Evolutionary conservation across 2,888 invertebrate genomes (phyloP).

Genomic region (Scaptomyza flava): DNA sequence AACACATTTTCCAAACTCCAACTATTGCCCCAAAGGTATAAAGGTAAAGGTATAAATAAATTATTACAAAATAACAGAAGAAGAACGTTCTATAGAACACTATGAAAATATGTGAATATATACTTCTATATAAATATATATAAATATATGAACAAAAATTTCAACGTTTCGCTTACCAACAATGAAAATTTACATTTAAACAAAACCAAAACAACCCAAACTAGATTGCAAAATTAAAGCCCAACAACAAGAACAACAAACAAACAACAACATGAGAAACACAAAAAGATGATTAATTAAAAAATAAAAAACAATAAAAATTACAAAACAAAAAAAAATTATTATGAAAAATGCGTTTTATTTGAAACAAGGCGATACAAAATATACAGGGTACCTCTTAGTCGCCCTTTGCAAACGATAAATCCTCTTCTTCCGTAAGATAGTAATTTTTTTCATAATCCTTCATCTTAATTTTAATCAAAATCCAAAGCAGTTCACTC

Average conservation of each 20-base stretch:
- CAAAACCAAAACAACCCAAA: constrained; percentile 31
- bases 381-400: too few relatives aligned
- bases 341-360: neutral
- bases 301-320: constrained; percentile 77
- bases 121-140: constrained; percentile 34
- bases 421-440: neutral
- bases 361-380: neutral
- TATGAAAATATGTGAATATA: constrained; percentile 40
- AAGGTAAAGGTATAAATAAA: constrained; percentile 14
- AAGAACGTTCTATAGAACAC: constrained; percentile 22
- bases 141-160: constrained; percentile 52
- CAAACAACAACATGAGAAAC: constrained; percentile 50
- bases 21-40: neutral
- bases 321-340: constrained; percentile 68
- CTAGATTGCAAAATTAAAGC: constrained; percentile 37
- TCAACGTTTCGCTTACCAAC: constrained; percentile 55
- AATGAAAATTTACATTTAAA: constrained; percentile 46
- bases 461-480: neutral
- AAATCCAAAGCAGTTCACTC: neutral
- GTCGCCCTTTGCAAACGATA: too few relatives aligned
- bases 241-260: constrained; percentile 32
- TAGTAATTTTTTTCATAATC: neutral
- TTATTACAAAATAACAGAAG: constrained; percentile 10
- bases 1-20: constrained; percentile 29
- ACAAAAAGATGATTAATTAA: constrained; percentile 65